phyloP scores from a whole-genome alignment of 2,888 invertebrate species.

The Eupeodes luniger region DNA sequence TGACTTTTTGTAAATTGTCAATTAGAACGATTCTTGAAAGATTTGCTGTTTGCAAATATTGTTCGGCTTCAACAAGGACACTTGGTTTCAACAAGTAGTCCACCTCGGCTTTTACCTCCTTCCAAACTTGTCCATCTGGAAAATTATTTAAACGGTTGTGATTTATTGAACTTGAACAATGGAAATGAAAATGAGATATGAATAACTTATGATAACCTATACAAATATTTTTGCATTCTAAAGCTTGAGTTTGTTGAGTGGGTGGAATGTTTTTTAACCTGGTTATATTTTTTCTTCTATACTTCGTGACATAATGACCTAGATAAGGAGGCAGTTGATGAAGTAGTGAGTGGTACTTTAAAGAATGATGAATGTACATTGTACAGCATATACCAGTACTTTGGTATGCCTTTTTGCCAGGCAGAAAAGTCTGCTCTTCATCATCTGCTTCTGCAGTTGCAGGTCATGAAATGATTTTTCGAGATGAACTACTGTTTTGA shows the following conservation, averaged over 20 bases:
- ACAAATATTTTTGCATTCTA: slow-evolving; percentile 40
- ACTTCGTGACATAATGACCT: slow-evolving; percentile 68
- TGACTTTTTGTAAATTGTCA: slow-evolving; percentile 90
- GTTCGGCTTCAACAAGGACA: slow-evolving; percentile 87
- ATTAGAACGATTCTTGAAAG: slow-evolving; percentile 90
- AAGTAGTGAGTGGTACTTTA: slow-evolving; percentile 24
- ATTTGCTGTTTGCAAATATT: slow-evolving; percentile 87
- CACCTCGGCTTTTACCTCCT: slow-evolving; percentile 84
- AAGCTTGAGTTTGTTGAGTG: slow-evolving; percentile 15
- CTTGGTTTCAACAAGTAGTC: slow-evolving; percentile 90
- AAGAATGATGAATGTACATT: neutral
- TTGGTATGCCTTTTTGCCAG: neutral
- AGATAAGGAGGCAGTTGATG: slow-evolving; percentile 46
- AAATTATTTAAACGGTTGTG: slow-evolving; percentile 20
- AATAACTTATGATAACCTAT: slow-evolving; percentile 44
- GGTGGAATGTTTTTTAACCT: slow-evolving; percentile 12
- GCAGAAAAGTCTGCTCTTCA: slow-evolving; percentile 11
- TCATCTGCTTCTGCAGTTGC: neutral
- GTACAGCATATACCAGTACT: neutral
- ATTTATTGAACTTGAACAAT: slow-evolving; percentile 6
- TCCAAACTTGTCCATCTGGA: slow-evolving; percentile 83
- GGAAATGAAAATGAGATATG: neutral
- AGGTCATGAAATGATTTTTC: slow-evolving; percentile 56
- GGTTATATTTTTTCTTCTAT: slow-evolving; percentile 18
- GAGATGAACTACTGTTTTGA: slow-evolving; percentile 40